phyloP scores from a whole-genome alignment of 2,888 invertebrate genomes.

The Gandaritis pyraliata region DNA sequence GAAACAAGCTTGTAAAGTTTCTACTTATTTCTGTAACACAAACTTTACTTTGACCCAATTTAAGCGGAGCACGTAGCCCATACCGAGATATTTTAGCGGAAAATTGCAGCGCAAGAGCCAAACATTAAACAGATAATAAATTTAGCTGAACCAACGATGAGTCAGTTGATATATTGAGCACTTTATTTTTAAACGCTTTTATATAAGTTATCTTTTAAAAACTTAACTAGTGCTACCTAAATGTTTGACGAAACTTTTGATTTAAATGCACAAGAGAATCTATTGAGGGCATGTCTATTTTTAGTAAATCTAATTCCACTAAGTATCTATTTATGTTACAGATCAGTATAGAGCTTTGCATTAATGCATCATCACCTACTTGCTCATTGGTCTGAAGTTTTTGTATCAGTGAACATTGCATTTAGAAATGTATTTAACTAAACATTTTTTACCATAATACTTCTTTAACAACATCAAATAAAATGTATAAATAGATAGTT shows the following conservation, averaged over 20 bases:
- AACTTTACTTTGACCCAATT: constrained; percentile 32
- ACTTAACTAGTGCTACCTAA: not conserved
- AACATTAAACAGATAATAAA: constrained; percentile 36
- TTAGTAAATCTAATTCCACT: not conserved
- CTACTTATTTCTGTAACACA: constrained; percentile 12
- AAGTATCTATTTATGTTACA: not conserved
- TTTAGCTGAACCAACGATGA: constrained; percentile 28
- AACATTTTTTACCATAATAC: not conserved
- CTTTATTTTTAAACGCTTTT: constrained; percentile 29
- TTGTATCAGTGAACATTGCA: constrained; percentile 34
- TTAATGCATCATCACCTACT: constrained; percentile 17
- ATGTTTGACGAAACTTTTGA: not conserved
- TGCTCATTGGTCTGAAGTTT: constrained; percentile 35
- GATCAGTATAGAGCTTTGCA: constrained; percentile 3
- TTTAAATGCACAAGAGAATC: not conserved
- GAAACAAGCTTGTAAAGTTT: constrained; percentile 26
- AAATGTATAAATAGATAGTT: too few relatives aligned
- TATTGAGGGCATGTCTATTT: not conserved
- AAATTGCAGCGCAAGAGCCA: constrained; percentile 27
- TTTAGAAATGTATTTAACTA: not conserved
- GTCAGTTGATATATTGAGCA: constrained; percentile 29
- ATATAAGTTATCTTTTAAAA: constrained; percentile 6
- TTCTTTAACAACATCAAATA: too few relatives aligned
- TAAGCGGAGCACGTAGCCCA: constrained; percentile 17
- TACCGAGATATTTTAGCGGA: constrained; percentile 31